These are phyloP conservation scores for Sminthurinus aureus DNA, from an alignment of 2,888 invertebrate species.

Conservation along the genomic window DNA sequence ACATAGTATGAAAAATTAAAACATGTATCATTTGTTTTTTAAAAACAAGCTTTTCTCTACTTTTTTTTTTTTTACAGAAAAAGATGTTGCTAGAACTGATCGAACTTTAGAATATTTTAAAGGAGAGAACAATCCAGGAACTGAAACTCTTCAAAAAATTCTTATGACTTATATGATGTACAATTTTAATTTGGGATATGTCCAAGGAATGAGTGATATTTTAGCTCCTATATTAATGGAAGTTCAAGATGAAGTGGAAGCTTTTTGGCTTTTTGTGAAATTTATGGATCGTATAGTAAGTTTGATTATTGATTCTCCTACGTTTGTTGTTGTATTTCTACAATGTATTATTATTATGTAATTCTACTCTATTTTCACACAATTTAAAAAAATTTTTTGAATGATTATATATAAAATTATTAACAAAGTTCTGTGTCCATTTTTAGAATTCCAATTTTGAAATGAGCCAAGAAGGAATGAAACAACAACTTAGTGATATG, in stretches of 20 bases:
- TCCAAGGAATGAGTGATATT: constrained; percentile 98
- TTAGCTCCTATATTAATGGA: constrained; percentile 90
- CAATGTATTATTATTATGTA: constrained; percentile 21
- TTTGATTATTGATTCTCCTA: constrained; percentile 57
- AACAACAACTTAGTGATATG: constrained; percentile 85
- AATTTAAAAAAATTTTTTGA: too few relatives aligned
- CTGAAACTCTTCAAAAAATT: constrained; percentile 85
- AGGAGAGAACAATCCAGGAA: constrained; percentile 91
- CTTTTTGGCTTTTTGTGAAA: constrained; percentile 99
- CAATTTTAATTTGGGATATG: constrained; percentile 96
- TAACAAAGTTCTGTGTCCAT: constrained; percentile 22
- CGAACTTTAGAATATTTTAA: constrained; percentile 87
- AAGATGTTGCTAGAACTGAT: constrained; percentile 97
- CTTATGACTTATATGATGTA: constrained; percentile 99
- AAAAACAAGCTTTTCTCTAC: too few relatives aligned
- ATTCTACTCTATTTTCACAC: neutral
- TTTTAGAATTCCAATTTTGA: constrained; percentile 88
- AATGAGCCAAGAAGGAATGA: constrained; percentile 96
- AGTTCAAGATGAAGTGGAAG: constrained; percentile 91
- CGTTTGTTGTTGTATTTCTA: neutral
- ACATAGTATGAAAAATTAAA: neutral
- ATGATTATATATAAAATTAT: too few relatives aligned
- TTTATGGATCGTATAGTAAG: constrained; percentile 95
- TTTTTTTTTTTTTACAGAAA: constrained; percentile 70
- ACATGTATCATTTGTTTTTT: too few relatives aligned